Conservation (phyloP, 2,888 invertebrate genomes). For the Caenorhabditis imperialis region DNA sequence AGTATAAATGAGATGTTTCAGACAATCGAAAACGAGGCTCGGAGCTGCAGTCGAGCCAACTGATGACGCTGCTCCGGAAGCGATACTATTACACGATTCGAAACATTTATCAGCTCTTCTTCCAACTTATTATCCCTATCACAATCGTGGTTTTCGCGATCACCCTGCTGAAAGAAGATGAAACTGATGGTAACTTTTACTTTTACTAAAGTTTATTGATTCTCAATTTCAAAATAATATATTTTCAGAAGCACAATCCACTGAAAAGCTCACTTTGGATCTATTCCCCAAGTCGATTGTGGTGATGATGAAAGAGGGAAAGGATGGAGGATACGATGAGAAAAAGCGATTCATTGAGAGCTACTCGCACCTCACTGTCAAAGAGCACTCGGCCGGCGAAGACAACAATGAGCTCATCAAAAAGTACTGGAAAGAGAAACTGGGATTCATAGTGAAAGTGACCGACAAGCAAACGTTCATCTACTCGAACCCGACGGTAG, state of each 20-base stretch:
- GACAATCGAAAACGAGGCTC: slow-evolving; percentile 9
- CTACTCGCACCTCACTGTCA: slow-evolving; percentile 13
- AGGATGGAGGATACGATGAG: not conserved
- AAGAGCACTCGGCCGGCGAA: too few relatives aligned
- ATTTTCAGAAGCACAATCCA: slow-evolving; percentile 2
- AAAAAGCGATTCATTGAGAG: slow-evolving; percentile 5
- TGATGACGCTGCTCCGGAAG: slow-evolving; percentile 14
- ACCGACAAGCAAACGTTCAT: not conserved
- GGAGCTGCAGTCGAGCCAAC: slow-evolving; percentile 13
- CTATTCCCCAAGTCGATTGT: slow-evolving; percentile 4
- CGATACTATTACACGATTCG: slow-evolving; percentile 25
- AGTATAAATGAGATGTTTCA: too few relatives aligned
- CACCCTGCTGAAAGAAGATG: not conserved
- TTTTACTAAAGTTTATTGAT: too few relatives aligned
- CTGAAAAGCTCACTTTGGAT: slow-evolving; percentile 5
- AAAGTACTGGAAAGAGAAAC: slow-evolving; percentile 19
- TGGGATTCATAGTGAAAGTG: slow-evolving; percentile 23
- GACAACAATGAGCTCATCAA: slow-evolving; percentile 2
- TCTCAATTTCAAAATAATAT: too few relatives aligned
- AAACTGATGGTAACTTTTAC: too few relatives aligned
- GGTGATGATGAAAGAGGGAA: slow-evolving; percentile 12
- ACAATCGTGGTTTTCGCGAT: slow-evolving; percentile 11
- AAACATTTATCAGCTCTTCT: slow-evolving; percentile 26
- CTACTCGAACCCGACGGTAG: not conserved
- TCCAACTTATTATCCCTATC: slow-evolving; percentile 18